phyloP scores from a whole-genome alignment of 2,888 invertebrate genomes.

The Lycaena phlaeas region DNA sequence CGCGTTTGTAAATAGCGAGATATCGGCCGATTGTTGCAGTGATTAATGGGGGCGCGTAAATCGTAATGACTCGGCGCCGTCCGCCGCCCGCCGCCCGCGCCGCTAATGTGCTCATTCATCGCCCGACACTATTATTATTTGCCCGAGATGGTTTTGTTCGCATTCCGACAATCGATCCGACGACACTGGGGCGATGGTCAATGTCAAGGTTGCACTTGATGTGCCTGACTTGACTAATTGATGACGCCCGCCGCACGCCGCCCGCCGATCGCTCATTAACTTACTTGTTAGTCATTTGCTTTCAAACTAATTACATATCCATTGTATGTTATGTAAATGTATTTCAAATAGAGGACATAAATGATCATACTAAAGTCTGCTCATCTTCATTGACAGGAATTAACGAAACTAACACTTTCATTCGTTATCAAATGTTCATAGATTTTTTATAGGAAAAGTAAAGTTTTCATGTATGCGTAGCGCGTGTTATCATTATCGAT shows the following conservation, averaged over 20 bases:
- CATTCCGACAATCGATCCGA: constrained; percentile 55
- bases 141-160: constrained; percentile 62
- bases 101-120: constrained; percentile 68
- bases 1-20: constrained; percentile 73
- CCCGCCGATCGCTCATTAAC: constrained; percentile 2
- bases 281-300: no score
- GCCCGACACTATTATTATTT: constrained; percentile 63
- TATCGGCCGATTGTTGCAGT: constrained; percentile 74
- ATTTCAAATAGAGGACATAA: no score
- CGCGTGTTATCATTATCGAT: no score
- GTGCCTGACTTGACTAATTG: constrained; percentile 44
- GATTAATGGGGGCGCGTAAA: constrained; percentile 72
- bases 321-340: no score
- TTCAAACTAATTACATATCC: no score
- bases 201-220: constrained; percentile 69
- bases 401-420: no score
- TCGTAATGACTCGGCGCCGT: constrained; percentile 65
- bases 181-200: constrained; percentile 62
- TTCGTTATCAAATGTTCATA: no score
- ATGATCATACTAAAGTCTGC: no score
- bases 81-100: constrained; percentile 47
- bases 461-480: no score
- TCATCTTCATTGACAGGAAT: no score
- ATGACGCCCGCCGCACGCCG: constrained; percentile 16
- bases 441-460: no score